Evolutionary conservation across 92 coral and sea anemone species (phyloP), one percentile per base, ranked within the genome.

Genomic region (Parazoanthus atlanticus): DNA sequence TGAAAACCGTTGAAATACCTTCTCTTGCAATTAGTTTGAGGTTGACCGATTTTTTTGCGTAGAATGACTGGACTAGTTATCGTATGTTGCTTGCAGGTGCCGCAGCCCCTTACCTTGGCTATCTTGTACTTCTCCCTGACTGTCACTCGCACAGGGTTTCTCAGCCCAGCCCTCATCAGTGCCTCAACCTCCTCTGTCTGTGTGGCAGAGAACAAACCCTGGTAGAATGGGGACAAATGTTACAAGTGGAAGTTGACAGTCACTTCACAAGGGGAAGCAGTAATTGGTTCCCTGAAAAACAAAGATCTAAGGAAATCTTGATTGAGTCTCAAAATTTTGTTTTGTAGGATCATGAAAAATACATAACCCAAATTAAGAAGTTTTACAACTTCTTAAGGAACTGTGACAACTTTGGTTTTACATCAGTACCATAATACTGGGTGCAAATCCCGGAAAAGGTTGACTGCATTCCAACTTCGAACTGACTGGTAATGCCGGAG

Each of bases 131-230:
- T 97, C 80, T 97, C 99, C 46, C 91, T 84, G 38, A 97, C 99
- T 34, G 98, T 95, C 36, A 97, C 86, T 47, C 97, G 91, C 12
- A 97, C 98, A 8, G 99, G 99, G 82, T 97, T 97, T 13, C 99
- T 91, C 16, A 97, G 88, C 13, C 99, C 99, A 33, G 99, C 99
- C 78, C 99, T 93, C 61, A 97, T 93, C 28, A 97, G 86, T 8
- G 98, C 95, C 84, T 97, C 98, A 1, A 97, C 97, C 84, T 97
- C 98, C 72, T 97, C 94, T 75, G 99, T 97, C 66, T 97, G 99
- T 38, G 99, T 97, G 3, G 99, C 99, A 23, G 99, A 97, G 77
- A 97, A 97, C 86, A 97, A 86, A 6, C 99, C 99, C 99, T 97
- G 80, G 9, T 75, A 30, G 23, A 75, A 38, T 78, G 40, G 33